Base-by-base conservation (phyloP, 2,797 vertebrate genomes). In the Molossus alvarezi region DNA sequence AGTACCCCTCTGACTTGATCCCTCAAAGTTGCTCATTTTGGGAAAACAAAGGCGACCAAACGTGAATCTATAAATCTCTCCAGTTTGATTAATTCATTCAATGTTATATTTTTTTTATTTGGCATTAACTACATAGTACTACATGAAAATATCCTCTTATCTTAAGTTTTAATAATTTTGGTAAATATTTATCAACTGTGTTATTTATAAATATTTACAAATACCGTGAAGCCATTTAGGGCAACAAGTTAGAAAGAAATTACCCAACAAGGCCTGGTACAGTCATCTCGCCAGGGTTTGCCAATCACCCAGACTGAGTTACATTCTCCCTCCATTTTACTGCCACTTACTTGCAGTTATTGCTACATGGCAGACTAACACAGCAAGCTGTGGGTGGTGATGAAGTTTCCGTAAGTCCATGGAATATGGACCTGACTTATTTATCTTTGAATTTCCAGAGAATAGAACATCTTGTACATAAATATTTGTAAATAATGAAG, bases 231-330 rank as follows among this genome's bases (percentile, higher is more conserved):
- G 69, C 53, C 73, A 53, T 3, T 55, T 60, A 77, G 65, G 92
- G 20, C 80, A 92, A 9, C 11, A 41, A 72, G 23, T 80, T 33
- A 48, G 21, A 87, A 95, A 94, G 55, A 81, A 90, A 73, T 95
- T 45, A 75, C 27, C 53, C 20, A 60, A 57, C n/a, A 55, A 95
- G 55, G 88, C 41, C 57, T 88, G 45, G 90, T n/a, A 92, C 14
- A 25, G 76, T 37, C 87, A 15, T 37, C 71, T 85, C 64, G 33
- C 65, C 62, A 14, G 51, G 41, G 65, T 73, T 6, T 67, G 69
- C 60, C 60, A 27, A 6, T 80, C 67, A 53, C 51, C 65, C 64
- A 93, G 5, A 57, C 58, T 79, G 23, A 62, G 69, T 41, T 12
- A 73, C 37, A 27, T 1, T 14, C 90, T 53, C 91, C 72, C 62